phyloP scores from a whole-genome alignment of 2,797 vertebrate genomes.

The Acomys russatus region DNA sequence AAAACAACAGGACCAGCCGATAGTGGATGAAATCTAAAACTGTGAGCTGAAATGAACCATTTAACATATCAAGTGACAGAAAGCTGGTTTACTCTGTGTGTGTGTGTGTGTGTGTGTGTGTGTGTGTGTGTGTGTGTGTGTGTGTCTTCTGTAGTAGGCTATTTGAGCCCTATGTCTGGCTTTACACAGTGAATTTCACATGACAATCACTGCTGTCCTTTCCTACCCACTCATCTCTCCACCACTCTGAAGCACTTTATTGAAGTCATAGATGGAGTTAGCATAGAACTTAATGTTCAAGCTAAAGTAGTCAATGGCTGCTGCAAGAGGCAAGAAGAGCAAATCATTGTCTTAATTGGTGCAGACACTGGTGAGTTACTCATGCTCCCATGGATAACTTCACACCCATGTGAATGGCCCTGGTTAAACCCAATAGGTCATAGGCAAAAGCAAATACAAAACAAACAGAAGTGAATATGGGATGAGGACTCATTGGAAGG shows the following conservation, averaged over 20 bases:
- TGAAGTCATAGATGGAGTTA: not conserved
- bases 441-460: not conserved
- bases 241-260: not conserved
- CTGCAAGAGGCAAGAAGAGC: not conserved
- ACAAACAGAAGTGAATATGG: not conserved
- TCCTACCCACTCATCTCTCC: not conserved
- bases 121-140: not conserved
- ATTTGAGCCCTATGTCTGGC: not conserved
- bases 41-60: not conserved
- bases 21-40: not conserved
- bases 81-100: not conserved
- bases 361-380: not conserved
- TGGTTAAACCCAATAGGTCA: not conserved
- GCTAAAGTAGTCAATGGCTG: not conserved
- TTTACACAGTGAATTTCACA: not conserved
- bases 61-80: not conserved
- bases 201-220: not conserved
- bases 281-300: not conserved
- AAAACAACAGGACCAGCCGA: not conserved
- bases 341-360: not conserved
- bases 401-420: not conserved
- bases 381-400: not conserved
- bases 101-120: not conserved
- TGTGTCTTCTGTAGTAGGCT: not conserved
- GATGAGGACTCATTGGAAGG: not conserved